Evolutionary conservation across 35 echinoderm and acorn worm genomes (phyloP).

Genomic region (Chiridota heheva): DNA sequence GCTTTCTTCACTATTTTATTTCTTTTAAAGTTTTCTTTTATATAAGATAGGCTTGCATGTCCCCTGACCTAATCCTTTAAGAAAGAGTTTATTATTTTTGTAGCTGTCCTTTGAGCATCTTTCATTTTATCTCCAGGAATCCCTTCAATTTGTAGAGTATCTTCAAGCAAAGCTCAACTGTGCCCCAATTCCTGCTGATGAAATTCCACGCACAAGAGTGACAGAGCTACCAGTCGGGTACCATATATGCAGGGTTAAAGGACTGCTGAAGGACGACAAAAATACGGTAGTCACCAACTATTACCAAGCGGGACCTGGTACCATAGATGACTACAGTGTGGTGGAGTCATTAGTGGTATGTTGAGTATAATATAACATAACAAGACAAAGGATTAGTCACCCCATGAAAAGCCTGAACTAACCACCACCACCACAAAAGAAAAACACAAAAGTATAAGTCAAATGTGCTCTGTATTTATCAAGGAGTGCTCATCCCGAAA

Average conservation of each 20-base stretch:
- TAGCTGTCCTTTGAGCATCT: too few relatives aligned
- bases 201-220: constrained; percentile 46
- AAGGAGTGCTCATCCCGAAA: neutral
- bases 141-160: constrained; percentile 56
- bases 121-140: constrained; percentile 57
- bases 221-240: constrained; percentile 47
- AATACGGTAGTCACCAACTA: constrained; percentile 94
- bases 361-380: neutral
- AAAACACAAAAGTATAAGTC: too few relatives aligned
- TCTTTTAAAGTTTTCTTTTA: too few relatives aligned
- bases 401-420: too few relatives aligned
- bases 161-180: constrained; percentile 56
- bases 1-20: too few relatives aligned
- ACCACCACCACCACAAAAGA: too few relatives aligned
- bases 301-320: constrained; percentile 82
- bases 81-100: too few relatives aligned
- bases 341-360: constrained; percentile 75
- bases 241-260: constrained; percentile 71
- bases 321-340: constrained; percentile 50
- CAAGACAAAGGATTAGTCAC: too few relatives aligned
- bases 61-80: too few relatives aligned
- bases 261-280: constrained; percentile 52
- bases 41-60: too few relatives aligned
- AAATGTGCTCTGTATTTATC: neutral
- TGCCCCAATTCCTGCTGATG: constrained; percentile 29